Conservation (phyloP, 2,888 invertebrate genomes). For the Diadromus collaris region DNA sequence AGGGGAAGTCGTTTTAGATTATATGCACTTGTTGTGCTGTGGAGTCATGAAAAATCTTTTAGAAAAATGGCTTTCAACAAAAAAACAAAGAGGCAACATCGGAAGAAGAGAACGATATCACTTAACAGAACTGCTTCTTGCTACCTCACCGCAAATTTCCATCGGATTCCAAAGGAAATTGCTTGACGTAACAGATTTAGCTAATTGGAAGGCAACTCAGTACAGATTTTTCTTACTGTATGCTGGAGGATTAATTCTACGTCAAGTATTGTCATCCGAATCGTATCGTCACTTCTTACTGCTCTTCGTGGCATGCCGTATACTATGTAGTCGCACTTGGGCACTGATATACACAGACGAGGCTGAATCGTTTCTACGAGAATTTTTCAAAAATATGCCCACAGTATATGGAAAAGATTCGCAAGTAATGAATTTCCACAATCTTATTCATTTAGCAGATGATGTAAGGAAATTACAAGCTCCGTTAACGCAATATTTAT, state of each 20-base stretch:
- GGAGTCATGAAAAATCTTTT: slow-evolving; percentile 45
- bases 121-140: slow-evolving; percentile 18
- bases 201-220: slow-evolving; percentile 62
- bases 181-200: slow-evolving; percentile 39
- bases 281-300: slow-evolving; percentile 55
- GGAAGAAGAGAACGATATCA: slow-evolving; percentile 9
- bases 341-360: slow-evolving; percentile 18
- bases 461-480: slow-evolving; percentile 57
- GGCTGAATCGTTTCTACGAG: slow-evolving; percentile 30
- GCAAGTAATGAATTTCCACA: slow-evolving; percentile 52
- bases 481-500: slow-evolving; percentile 44
- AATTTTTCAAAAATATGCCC: slow-evolving; percentile 47
- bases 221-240: slow-evolving; percentile 56
- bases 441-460: slow-evolving; percentile 53
- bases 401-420: slow-evolving; percentile 44
- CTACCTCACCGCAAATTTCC: slow-evolving; percentile 28
- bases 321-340: slow-evolving; percentile 42
- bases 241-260: slow-evolving; percentile 44
- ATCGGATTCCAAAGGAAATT: slow-evolving; percentile 58
- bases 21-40: slow-evolving; percentile 49
- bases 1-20: slow-evolving; percentile 38
- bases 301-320: slow-evolving; percentile 46
- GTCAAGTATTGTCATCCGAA: slow-evolving; percentile 24
- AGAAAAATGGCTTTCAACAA: slow-evolving; percentile 39
- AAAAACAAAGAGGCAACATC: slow-evolving; percentile 16